phyloP scores from a whole-genome alignment of 2,113 vertebrate species.

The Pantherophis guttatus region DNA sequence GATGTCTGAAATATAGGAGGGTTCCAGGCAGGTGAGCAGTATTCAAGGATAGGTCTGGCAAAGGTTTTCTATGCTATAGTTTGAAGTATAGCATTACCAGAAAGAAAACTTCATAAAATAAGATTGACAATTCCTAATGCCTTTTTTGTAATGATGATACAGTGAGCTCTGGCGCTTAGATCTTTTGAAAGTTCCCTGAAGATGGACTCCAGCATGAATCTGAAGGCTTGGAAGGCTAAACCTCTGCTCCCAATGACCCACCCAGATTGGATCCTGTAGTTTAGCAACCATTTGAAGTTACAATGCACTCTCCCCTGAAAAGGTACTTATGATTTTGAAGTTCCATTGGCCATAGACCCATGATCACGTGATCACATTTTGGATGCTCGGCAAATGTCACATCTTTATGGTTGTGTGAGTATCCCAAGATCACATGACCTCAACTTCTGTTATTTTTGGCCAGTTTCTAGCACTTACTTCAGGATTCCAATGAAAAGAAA shows the following conservation, averaged over 20 bases:
- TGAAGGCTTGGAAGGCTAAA: neutral
- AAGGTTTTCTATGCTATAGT: no score
- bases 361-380: neutral
- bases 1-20: no score
- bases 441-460: neutral
- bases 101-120: no score
- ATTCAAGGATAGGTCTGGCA: no score
- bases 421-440: neutral
- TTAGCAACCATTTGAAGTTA: neutral
- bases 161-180: no score
- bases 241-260: accelerated
- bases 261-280: neutral
- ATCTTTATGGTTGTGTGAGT: neutral
- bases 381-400: neutral
- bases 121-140: no score
- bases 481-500: neutral
- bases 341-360: no score
- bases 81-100: no score
- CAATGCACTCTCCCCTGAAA: neutral
- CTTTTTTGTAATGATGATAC: no score
- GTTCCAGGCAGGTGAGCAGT: no score
- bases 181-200: neutral
- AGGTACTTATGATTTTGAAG: neutral
- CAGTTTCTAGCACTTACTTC: neutral
- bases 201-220: neutral